A percentile compares a stretch with the other conserved stretches of the same genome.
These are phyloP conservation scores for Carabus problematicus DNA, from an alignment of 2,888 invertebrate species.

Conservation along the genomic window DNA sequence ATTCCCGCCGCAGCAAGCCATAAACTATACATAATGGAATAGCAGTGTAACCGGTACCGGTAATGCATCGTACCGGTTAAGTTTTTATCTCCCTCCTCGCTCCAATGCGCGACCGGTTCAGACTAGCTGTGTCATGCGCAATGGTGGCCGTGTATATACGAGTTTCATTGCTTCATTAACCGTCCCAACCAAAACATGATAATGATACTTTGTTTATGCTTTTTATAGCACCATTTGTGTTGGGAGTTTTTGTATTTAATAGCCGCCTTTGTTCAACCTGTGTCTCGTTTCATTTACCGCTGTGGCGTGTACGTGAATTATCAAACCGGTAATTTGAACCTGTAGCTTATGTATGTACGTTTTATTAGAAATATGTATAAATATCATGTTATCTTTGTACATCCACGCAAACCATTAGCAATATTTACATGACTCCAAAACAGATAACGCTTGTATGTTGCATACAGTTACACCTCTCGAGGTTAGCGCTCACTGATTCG, in stretches of 20 bases:
- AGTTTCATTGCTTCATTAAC: conserved; percentile 34
- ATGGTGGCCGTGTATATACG: neutral
- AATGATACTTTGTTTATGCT: conserved; percentile 39
- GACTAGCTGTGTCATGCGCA: neutral
- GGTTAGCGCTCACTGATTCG: too few species aligned
- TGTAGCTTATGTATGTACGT: neutral
- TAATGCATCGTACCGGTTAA: conserved; percentile 18
- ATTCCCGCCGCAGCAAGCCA: conserved; percentile 19
- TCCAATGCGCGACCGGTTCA: too few species aligned
- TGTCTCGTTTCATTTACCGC: neutral
- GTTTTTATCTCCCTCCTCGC: conserved; percentile 25
- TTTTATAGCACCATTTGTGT: conserved; percentile 23
- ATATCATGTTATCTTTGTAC: too few species aligned
- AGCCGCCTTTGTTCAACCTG: conserved; percentile 12
- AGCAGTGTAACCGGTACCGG: conserved; percentile 33
- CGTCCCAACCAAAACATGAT: conserved; percentile 32
- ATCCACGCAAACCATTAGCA: too few species aligned
- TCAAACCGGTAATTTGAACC: conserved; percentile 23
- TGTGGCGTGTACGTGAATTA: neutral
- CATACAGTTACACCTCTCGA: too few species aligned
- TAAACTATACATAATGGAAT: conserved; percentile 41
- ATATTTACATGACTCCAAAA: too few species aligned
- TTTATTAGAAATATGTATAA: neutral
- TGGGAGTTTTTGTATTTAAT: conserved; percentile 38
- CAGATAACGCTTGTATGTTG: too few species aligned